A percentile compares a stretch with the other conserved stretches of the same genome.
Conservation (phyloP, 1,140 invertebrate species). For the Drosophila equinoxialis region DNA sequence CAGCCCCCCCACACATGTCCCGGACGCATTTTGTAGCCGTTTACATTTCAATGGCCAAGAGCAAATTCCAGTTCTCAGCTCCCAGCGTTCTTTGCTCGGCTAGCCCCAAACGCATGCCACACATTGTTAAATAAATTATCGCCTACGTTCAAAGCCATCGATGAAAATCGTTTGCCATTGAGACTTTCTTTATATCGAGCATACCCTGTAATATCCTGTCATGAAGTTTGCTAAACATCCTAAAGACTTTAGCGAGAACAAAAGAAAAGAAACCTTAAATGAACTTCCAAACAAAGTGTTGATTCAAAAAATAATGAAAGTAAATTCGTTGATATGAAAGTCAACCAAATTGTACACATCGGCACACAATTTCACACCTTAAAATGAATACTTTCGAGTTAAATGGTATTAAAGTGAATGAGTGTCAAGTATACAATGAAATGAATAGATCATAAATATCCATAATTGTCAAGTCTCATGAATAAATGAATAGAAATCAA, state of each 20-base stretch:
- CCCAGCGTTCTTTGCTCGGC: background rate
- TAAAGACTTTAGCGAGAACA: too few species aligned
- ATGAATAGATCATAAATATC: too few species aligned
- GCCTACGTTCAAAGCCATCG: constrained; percentile 54
- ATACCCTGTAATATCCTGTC: constrained; percentile 26
- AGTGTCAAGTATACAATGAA: too few species aligned
- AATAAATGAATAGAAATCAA: too few species aligned
- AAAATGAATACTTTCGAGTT: too few species aligned
- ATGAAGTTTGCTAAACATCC: background rate
- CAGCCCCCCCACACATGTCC: constrained; percentile 11
- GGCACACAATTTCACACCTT: too few species aligned
- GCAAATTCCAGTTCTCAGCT: constrained; percentile 30
- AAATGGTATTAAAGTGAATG: too few species aligned
- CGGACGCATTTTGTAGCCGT: constrained; percentile 50
- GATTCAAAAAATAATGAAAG: too few species aligned
- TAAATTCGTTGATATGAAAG: too few species aligned
- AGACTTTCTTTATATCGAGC: background rate
- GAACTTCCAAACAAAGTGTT: background rate
- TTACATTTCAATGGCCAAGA: constrained; percentile 70
- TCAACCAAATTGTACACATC: too few species aligned
- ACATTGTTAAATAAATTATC: constrained; percentile 81
- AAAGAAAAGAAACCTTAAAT: background rate
- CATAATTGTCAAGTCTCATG: too few species aligned
- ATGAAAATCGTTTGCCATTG: constrained; percentile 49
- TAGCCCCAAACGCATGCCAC: constrained; percentile 58